phyloP scores from a whole-genome alignment of 1,140 invertebrate species.

The Atta cephalotes region DNA sequence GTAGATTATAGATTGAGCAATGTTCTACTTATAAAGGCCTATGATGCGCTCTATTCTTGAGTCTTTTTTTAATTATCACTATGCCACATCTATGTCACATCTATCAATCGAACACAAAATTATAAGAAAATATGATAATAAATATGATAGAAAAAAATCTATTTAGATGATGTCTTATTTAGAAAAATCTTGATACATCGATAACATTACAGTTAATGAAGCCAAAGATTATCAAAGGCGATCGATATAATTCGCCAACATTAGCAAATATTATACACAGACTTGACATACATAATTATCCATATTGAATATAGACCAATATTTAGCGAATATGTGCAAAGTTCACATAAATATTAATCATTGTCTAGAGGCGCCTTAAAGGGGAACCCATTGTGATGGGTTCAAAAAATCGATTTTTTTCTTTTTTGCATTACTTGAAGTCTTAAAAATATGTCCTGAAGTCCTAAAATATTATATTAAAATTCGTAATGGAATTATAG shows the following conservation, averaged over 20 bases:
- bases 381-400: too few species aligned
- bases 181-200: neutral
- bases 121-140: conserved; percentile 14
- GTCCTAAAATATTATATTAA: too few species aligned
- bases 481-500: too few species aligned
- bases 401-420: too few species aligned
- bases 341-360: too few species aligned
- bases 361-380: neutral
- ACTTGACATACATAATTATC: too few species aligned
- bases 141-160: conserved; percentile 1
- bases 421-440: too few species aligned
- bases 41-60: conserved; percentile 66
- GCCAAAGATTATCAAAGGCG: conserved; percentile 46
- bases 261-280: too few species aligned
- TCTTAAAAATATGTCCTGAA: too few species aligned
- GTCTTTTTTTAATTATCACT: conserved; percentile 49
- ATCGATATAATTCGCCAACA: too few species aligned
- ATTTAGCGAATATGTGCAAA: too few species aligned
- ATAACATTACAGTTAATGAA: neutral
- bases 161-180: neutral
- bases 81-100: neutral
- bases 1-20: conserved; percentile 78
- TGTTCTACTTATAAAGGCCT: conserved; percentile 84
- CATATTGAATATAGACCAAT: too few species aligned
- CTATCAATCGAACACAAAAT: neutral